A percentile compares a stretch with the other conserved stretches of the same genome.
phyloP scores from a whole-genome alignment of 2,888 invertebrate species.

The Plusia festucae region DNA sequence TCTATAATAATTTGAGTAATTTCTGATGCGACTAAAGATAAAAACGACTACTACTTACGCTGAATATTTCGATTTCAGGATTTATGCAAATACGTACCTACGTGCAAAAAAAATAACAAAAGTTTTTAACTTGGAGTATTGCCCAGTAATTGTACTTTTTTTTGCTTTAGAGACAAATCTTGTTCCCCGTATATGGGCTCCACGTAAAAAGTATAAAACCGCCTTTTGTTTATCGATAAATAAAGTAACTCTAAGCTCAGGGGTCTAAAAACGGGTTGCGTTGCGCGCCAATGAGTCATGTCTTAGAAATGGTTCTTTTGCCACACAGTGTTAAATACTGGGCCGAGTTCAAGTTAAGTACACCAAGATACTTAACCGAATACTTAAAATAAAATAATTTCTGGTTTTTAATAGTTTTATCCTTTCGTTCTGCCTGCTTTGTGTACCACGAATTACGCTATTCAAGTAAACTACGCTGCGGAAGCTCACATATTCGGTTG shows the following conservation, averaged over 20 bases:
- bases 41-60: not conserved
- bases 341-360: slow-evolving; percentile 43
- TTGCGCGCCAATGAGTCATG: slow-evolving; percentile 68
- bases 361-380: slow-evolving; percentile 20
- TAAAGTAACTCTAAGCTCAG: slow-evolving; percentile 65
- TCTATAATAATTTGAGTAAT: slow-evolving; percentile 30
- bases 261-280: slow-evolving; percentile 75
- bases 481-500: slow-evolving; percentile 78
- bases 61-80: not conserved
- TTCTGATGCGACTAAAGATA: slow-evolving; percentile 12
- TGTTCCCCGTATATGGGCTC: slow-evolving; percentile 11
- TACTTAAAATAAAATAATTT: not conserved
- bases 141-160: not conserved
- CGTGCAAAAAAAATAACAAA: not conserved
- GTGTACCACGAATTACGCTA: slow-evolving; percentile 47
- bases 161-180: slow-evolving; percentile 10
- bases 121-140: not conserved
- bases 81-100: not conserved
- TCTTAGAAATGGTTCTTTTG: slow-evolving; percentile 65
- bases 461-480: slow-evolving; percentile 67
- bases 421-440: slow-evolving; percentile 6
- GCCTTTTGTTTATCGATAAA: slow-evolving; percentile 45
- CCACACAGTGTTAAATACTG: slow-evolving; percentile 32
- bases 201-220: slow-evolving; percentile 21
- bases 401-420: not conserved